Evolutionary conservation across 2,888 invertebrate species (phyloP), one percentile per base, ranked within the genome.

Genomic region (Scaptomyza cyrtandrae): DNA sequence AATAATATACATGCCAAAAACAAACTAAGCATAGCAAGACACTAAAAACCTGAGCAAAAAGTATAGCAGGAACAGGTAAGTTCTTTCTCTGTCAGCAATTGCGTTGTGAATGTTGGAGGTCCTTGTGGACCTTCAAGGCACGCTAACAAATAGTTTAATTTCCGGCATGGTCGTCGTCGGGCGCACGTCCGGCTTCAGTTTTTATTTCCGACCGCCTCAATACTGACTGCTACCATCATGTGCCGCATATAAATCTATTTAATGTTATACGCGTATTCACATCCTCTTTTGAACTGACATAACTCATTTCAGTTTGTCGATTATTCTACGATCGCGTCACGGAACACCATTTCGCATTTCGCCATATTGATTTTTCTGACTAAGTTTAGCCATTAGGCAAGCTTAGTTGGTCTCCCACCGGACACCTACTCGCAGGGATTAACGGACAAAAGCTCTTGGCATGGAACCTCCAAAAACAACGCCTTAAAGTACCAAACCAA

Each of bases 161-260:
- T 85, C 85, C 85, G 88, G 86, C 58, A 44, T 71, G 69, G 65
- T 73, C 83, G 71, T 76, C 86, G 63, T 75, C 75, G 67, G 55
- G 65, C 74, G 56, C 68, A 83, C 83, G 66, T 85, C 88, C 85
- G 85, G 88, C 86, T 88, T 86, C 86, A 85, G 86, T 86, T 85
- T 84, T 76, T 83, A 78, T 88, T 85, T 85, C 86, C 85, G 86
- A 63, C 58, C 14, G 52, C 55, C 57, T 44, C 59, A 37, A 50
- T 59, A 54, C 50, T 52, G 37, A 43, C 14, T 54, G 63, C 33
- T n/a, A 19, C n/a, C 19, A 50, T 37, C 63, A 78, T 68, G 64
- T 69, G 58, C 61, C 59, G 39, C 27, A 62, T 35, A 77, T 68
- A 78, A 78, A 78, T 78, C 76, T 78, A 79, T 78, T 79, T 69